Evolutionary conservation across 1,140 invertebrate genomes (phyloP).

Genomic region (Lordiphosa stackelbergi): DNA sequence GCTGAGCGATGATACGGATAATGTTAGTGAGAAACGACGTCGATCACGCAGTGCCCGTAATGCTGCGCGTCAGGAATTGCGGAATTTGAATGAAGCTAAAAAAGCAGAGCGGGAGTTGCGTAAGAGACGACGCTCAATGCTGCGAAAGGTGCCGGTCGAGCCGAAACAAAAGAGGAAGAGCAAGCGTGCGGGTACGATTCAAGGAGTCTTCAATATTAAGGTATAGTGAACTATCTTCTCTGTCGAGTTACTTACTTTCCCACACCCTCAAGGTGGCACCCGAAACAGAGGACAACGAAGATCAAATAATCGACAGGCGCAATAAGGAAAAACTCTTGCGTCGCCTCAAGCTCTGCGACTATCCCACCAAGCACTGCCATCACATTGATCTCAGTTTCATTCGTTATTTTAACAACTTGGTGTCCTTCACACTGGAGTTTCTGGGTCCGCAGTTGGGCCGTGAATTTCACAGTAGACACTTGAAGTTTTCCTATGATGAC

Average conservation of each 20-base stretch:
- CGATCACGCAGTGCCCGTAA: constrained; percentile 30
- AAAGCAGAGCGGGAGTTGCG: constrained; percentile 17
- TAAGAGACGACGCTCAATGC: not conserved
- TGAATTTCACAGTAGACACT: constrained; percentile 49
- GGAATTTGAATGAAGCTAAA: constrained; percentile 18
- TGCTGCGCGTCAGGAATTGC: constrained; percentile 34
- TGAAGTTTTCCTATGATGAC: constrained; percentile 56
- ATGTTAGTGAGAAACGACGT: not conserved
- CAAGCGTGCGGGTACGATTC: constrained; percentile 6
- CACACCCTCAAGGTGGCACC: constrained; percentile 14
- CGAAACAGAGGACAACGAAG: constrained; percentile 45
- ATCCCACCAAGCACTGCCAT: constrained; percentile 49
- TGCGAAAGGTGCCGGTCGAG: not conserved
- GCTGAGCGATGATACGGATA: not conserved
- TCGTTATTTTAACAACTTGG: constrained; percentile 45
- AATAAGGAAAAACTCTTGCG: constrained; percentile 38
- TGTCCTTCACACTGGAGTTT: constrained; percentile 51
- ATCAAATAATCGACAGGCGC: constrained; percentile 37
- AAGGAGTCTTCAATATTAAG: constrained; percentile 35
- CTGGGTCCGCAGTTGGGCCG: constrained; percentile 38
- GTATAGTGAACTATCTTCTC: constrained; percentile 7
- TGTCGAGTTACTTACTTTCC: too few relatives aligned
- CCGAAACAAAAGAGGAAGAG: constrained; percentile 20
- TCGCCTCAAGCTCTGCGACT: constrained; percentile 26
- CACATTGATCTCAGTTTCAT: constrained; percentile 62